Percentiles rank a stretch among this genome's conserved stretches.
Evolutionary conservation across 2,888 invertebrate species (phyloP).

Genomic region (Drosophila sordidula): DNA sequence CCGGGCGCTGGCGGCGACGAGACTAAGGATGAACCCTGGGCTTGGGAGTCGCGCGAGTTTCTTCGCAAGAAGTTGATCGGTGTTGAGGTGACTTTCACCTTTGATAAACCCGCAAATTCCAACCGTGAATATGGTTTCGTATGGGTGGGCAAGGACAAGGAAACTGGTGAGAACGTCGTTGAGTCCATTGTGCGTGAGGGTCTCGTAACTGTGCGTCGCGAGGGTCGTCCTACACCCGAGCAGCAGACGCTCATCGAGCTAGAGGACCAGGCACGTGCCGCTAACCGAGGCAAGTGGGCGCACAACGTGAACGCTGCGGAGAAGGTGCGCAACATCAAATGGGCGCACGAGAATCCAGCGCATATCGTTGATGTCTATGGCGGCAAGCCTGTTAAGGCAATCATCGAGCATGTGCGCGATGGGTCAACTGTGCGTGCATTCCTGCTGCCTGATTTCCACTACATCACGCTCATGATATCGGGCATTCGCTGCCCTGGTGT

Average conservation of each 20-base stretch:
- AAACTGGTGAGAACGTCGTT: slow-evolving; percentile 93
- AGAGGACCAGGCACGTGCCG: slow-evolving; percentile 95
- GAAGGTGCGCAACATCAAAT: slow-evolving; percentile 94
- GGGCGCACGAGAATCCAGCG: slow-evolving; percentile 94
- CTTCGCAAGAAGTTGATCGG: slow-evolving; percentile 96
- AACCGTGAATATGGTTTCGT: slow-evolving; percentile 95
- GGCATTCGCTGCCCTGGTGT: slow-evolving; percentile 95
- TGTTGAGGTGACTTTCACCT: slow-evolving; percentile 93
- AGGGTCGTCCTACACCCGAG: slow-evolving; percentile 89
- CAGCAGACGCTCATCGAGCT: slow-evolving; percentile 91
- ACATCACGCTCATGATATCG: slow-evolving; percentile 97
- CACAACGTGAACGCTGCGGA: slow-evolving; percentile 86
- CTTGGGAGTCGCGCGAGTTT: slow-evolving; percentile 99
- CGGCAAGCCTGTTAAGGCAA: slow-evolving; percentile 94
- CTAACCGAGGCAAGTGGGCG: slow-evolving; percentile 94
- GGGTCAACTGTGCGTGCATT: slow-evolving; percentile 97
- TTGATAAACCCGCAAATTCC: slow-evolving; percentile 93
- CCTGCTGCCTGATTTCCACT: slow-evolving; percentile 94
- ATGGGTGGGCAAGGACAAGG: slow-evolving; percentile 92
- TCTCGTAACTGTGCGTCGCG: slow-evolving; percentile 91
- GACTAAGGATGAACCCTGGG: slow-evolving; percentile 95
- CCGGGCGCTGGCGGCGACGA: slow-evolving; percentile 88
- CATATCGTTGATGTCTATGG: slow-evolving; percentile 93
- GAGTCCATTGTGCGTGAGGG: slow-evolving; percentile 96
- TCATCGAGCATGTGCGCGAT: slow-evolving; percentile 98